Percentiles rank a stretch among this genome's conserved stretches.
Evolutionary conservation across 2,113 vertebrate species (phyloP).

Genomic region (Ailuropoda melanoleuca): DNA sequence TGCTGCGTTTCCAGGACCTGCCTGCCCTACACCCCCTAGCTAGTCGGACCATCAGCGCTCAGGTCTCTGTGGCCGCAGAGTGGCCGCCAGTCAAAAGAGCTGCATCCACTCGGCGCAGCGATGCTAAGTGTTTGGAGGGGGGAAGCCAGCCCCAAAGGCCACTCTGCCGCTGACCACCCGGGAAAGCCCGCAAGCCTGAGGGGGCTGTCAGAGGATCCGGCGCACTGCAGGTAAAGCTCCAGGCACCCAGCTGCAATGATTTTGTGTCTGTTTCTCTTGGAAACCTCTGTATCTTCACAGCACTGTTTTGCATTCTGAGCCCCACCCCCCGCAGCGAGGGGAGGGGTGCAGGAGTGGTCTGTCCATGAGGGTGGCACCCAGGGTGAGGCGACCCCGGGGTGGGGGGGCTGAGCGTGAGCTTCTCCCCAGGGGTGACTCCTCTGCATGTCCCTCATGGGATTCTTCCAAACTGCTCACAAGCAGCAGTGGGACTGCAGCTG

Average conservation of each 20-base stretch:
- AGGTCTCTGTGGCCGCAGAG: rapidly evolving
- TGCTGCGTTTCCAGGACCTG: not conserved
- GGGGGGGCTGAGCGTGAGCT: not conserved
- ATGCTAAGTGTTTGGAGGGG: not conserved
- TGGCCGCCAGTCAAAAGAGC: not conserved
- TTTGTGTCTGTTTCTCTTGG: not conserved
- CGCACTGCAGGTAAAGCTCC: rapidly evolving
- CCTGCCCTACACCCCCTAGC: not conserved
- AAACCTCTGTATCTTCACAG: not conserved
- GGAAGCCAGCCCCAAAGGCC: not conserved
- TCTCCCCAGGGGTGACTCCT: not conserved
- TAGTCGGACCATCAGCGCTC: not conserved
- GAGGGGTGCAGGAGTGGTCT: not conserved
- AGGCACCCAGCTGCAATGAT: rapidly evolving
- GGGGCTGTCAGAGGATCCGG: not conserved
- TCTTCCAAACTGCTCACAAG: not conserved
- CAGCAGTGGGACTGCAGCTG: not conserved
- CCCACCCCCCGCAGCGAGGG: not conserved
- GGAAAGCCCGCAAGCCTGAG: not conserved
- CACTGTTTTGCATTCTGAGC: not conserved
- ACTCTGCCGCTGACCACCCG: not conserved
- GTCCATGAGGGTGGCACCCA: not conserved
- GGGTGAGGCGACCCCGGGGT: rapidly evolving
- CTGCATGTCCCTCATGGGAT: rapidly evolving
- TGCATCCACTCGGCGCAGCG: rapidly evolving